Percentiles rank a stretch among this genome's conserved stretches.
These are phyloP conservation scores for Gracilinanus agilis DNA, from an alignment of 2,113 vertebrate species.

Conservation along the genomic window DNA sequence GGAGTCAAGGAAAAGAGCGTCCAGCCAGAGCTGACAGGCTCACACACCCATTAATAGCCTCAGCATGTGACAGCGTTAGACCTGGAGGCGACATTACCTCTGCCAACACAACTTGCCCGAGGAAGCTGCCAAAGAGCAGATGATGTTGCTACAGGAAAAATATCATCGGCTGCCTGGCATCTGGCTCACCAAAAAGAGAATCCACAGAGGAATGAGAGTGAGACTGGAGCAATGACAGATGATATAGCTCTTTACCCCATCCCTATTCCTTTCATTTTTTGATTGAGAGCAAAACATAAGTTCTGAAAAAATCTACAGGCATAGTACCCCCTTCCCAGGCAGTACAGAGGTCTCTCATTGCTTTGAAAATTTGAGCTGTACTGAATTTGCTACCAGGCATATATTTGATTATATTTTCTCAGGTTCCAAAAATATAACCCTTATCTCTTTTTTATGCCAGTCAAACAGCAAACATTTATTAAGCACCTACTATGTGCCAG, in stretches of 20 bases:
- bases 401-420: slow-evolving; percentile 10
- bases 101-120: slow-evolving; percentile 56
- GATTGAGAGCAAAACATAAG: neutral
- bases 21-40: slow-evolving; percentile 7
- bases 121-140: slow-evolving; percentile 56
- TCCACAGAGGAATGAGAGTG: slow-evolving; percentile 11
- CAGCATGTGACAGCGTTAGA: slow-evolving; percentile 52
- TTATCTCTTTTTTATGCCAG: neutral
- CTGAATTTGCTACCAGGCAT: slow-evolving; percentile 3
- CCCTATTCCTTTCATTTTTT: slow-evolving; percentile 20
- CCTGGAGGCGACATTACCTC: slow-evolving; percentile 44
- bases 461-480: neutral
- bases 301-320: neutral
- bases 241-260: neutral
- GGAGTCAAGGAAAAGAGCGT: slow-evolving; percentile 24
- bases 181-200: slow-evolving; percentile 31
- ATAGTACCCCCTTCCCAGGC: neutral
- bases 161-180: slow-evolving; percentile 38
- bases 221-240: neutral
- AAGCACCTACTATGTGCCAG: neutral
- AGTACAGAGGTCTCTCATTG: neutral
- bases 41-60: slow-evolving; percentile 51
- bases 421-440: neutral
- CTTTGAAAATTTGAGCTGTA: neutral
- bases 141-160: slow-evolving; percentile 50